Percentiles rank a stretch among this genome's conserved stretches.
These are phyloP conservation scores for Pristionchus exspectatus DNA, from an alignment of 2,888 invertebrate species.

Conservation along the genomic window DNA sequence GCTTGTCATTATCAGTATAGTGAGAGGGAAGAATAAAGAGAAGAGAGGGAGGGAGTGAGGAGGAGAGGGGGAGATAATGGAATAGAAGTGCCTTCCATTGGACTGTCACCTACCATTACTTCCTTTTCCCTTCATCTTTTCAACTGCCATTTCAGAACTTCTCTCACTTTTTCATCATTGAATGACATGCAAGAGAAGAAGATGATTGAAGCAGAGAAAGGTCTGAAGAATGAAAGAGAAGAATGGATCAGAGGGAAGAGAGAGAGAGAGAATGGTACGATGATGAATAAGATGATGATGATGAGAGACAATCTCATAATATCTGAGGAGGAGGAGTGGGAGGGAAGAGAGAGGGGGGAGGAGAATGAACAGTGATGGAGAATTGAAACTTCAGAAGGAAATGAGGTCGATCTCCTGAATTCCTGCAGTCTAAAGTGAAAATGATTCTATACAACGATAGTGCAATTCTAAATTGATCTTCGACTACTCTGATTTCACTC, in stretches of 20 bases:
- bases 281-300: neutral
- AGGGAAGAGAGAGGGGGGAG: neutral
- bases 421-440: too few relatives aligned
- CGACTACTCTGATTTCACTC: neutral
- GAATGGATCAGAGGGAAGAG: neutral
- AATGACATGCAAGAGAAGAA: neutral
- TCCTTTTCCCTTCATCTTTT: neutral
- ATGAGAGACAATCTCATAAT: neutral
- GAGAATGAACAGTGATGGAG: neutral
- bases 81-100: slow-evolving; percentile 14
- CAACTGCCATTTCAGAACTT: neutral
- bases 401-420: too few relatives aligned
- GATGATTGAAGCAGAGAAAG: neutral
- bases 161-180: slow-evolving; percentile 7
- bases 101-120: slow-evolving; percentile 27
- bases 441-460: neutral
- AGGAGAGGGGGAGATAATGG: neutral
- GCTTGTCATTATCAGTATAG: slow-evolving; percentile 12
- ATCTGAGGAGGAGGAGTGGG: neutral
- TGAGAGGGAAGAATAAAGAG: neutral
- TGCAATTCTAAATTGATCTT: neutral
- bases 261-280: neutral
- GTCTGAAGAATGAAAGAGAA: neutral
- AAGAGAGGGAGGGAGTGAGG: neutral
- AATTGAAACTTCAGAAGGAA: neutral